Evolutionary conservation across 2,888 invertebrate species (phyloP), one percentile per base, ranked within the genome.

Genomic region (Xylophagus ater): DNA sequence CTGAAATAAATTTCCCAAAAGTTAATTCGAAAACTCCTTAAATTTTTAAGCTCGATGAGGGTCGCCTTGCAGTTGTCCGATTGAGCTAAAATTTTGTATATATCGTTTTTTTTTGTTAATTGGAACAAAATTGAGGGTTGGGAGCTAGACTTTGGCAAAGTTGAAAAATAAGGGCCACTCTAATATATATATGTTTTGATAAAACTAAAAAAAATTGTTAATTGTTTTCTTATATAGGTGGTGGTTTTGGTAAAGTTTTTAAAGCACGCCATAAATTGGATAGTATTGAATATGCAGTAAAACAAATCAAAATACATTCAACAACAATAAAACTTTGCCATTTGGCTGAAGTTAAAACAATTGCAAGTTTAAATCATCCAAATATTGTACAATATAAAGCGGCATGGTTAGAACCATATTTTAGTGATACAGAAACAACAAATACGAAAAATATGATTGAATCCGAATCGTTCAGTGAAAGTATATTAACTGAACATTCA

Each of bases 341-440:
- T 62, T 64, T 85, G 28, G 68, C 77, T 3, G 86, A 87, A 70
- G 86, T 85, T 1, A 82, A 83, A 63, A 81, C 82, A 3, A 72
- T 86, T 48, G 85, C 87, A 0, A 76, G 75, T 52, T 64, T 86
- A 18, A 79, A 81, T 54, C 86, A 86, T 64, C 72, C 76, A 0
- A 84, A 86, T 56, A 81, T 87, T 46, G 83, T 87, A 4, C 76
- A 81, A 15, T 87, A 86, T 53, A 85, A 86, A 66, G 79, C 79
- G 1, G 85, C 86, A 1, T 87, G 87, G 87, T 61, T 86, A 20
- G 86, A 86, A 59, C 72, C 75, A 0, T 66, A 71, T 61, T 67
- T 75, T 45, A 70, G 71, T 45, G 67, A 67, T 15, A 34, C 9
- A 5, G n/a, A 13, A 26, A 5, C 7, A 26, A 13, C 23, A 10